Evolutionary conservation across 2,113 vertebrate species (phyloP).

Genomic region (Tyto alba): DNA sequence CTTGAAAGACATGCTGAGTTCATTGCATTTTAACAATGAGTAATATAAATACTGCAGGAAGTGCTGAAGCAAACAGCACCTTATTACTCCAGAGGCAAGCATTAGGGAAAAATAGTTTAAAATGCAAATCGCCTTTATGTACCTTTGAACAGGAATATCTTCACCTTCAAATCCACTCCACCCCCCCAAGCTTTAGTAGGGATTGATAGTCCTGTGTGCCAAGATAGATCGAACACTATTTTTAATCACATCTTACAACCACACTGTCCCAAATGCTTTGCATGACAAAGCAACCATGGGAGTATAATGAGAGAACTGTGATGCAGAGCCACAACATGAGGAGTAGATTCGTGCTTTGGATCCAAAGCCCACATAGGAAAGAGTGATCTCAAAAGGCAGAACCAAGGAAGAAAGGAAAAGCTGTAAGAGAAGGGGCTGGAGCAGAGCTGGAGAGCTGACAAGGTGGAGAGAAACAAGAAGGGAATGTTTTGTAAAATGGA

Average conservation of each 20-base stretch:
- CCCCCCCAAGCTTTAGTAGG: background rate
- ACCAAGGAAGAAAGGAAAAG: background rate
- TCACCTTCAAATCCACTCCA: background rate
- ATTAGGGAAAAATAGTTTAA: background rate
- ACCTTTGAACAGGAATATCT: background rate
- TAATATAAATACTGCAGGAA: background rate
- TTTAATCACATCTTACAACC: slow-evolving; percentile 42
- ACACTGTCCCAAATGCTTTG: background rate
- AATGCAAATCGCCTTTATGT: background rate
- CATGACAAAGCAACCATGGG: background rate
- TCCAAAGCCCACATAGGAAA: background rate
- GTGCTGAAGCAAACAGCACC: background rate
- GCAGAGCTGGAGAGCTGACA: background rate
- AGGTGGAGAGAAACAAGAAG: background rate
- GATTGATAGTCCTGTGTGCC: background rate
- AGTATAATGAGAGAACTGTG: background rate
- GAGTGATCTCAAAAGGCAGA: background rate
- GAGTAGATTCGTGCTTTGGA: background rate
- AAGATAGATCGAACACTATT: background rate
- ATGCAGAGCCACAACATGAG: fast-evolving
- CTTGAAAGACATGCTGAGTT: background rate
- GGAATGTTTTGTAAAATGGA: background rate
- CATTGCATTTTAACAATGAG: background rate
- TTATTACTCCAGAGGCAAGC: background rate
- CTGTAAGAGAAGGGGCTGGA: background rate